These are phyloP conservation scores for Acleris laterana DNA, from an alignment of 2,888 invertebrate genomes.

Conservation along the genomic window DNA sequence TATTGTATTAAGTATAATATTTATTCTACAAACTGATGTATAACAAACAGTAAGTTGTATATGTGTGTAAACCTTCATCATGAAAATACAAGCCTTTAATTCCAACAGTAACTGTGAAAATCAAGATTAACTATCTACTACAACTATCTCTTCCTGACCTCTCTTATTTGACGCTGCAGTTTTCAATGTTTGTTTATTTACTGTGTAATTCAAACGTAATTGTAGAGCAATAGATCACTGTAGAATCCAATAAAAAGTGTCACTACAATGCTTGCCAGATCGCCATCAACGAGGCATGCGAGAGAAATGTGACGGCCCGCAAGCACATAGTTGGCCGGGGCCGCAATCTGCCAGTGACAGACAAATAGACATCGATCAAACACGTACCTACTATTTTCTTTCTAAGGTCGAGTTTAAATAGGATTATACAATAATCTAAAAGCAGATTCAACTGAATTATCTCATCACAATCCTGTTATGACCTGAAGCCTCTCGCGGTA, in stretches of 20 bases:
- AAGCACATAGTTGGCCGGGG: constrained; percentile 10
- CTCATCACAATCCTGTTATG: neutral
- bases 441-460: neutral
- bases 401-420: neutral
- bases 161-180: too few relatives aligned
- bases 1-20: too few relatives aligned
- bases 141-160: too few relatives aligned
- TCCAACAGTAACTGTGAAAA: too few relatives aligned
- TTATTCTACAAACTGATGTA: too few relatives aligned
- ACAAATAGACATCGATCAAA: constrained; percentile 8
- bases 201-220: constrained; percentile 16
- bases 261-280: constrained; percentile 37
- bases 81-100: too few relatives aligned
- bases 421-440: neutral
- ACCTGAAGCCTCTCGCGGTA: neutral
- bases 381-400: neutral
- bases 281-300: constrained; percentile 38
- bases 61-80: too few relatives aligned
- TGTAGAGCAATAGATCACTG: constrained; percentile 36
- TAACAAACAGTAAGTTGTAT: too few relatives aligned
- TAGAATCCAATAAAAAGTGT: constrained; percentile 33
- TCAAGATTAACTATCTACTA: too few relatives aligned
- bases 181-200: neutral
- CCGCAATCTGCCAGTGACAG: constrained; percentile 2
- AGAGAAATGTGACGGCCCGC: constrained; percentile 35